Evolutionary conservation across 2,113 vertebrate genomes (phyloP).

Genomic region (Takifugu flavidus): DNA sequence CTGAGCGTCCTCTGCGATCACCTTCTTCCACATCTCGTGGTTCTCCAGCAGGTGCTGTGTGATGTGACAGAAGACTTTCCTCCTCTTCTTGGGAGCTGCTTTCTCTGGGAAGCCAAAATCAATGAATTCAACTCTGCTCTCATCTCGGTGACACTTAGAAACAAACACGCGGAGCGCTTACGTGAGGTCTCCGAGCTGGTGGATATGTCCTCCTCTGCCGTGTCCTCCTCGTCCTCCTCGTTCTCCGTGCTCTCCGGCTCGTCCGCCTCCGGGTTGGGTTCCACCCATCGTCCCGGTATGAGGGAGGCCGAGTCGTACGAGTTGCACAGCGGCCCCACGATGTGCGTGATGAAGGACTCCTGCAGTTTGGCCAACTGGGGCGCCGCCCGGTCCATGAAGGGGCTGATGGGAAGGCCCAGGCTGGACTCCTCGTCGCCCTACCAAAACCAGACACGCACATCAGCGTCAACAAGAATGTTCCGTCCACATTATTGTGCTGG

Average conservation of each 20-base stretch:
- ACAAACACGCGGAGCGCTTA: slow-evolving; percentile 43
- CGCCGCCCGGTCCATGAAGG: slow-evolving; percentile 96
- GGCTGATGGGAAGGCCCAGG: slow-evolving; percentile 91
- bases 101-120: slow-evolving; percentile 76
- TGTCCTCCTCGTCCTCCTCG: slow-evolving; percentile 67
- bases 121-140: not conserved
- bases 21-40: slow-evolving; percentile 98
- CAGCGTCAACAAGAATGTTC: not conserved
- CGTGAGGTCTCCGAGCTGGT: slow-evolving; percentile 80
- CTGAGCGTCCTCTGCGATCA: slow-evolving; percentile 84
- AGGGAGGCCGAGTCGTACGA: slow-evolving; percentile 91
- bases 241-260: slow-evolving; percentile 77
- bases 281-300: slow-evolving; percentile 92
- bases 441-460: slow-evolving; percentile 5
- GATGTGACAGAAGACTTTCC: slow-evolving; percentile 93
- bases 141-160: no score
- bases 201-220: slow-evolving; percentile 79
- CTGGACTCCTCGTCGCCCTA: slow-evolving; percentile 96
- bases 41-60: slow-evolving; percentile 94
- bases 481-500: no score
- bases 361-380: slow-evolving; percentile 96
- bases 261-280: slow-evolving; percentile 77
- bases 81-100: slow-evolving; percentile 80
- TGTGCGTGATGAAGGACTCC: slow-evolving; percentile 98
- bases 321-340: slow-evolving; percentile 93